These are phyloP conservation scores for Halichoeres trimaculatus DNA, from an alignment of 2,113 vertebrate species.

Conservation along the genomic window DNA sequence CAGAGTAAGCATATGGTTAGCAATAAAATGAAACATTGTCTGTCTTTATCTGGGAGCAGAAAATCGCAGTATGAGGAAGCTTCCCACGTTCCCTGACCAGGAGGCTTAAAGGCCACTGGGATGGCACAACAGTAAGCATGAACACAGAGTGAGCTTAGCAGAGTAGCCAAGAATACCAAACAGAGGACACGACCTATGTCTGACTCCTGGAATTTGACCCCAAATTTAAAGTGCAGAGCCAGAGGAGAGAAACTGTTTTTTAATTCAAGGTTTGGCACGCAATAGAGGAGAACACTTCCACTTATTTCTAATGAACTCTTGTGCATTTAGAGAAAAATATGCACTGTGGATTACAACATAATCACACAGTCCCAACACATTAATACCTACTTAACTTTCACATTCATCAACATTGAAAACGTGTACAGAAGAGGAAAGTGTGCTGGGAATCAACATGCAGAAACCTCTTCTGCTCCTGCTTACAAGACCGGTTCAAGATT, in stretches of 20 bases:
- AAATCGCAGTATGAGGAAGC: conserved; percentile 1
- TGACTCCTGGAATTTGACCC: conserved; percentile 49
- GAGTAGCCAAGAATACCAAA: conserved; percentile 62
- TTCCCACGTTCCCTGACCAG: conserved; percentile 50
- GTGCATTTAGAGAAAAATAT: not conserved
- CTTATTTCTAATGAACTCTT: not conserved
- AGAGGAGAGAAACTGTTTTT: conserved; percentile 13
- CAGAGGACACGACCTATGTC: conserved; percentile 49
- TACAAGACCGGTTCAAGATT: conserved; percentile 1
- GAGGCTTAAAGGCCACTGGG: conserved; percentile 30
- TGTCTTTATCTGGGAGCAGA: conserved; percentile 38
- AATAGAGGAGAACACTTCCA: not conserved
- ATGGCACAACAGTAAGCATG: conserved; percentile 36
- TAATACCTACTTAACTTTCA: not conserved
- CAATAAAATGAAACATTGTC: conserved; percentile 39
- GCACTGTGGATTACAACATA: not conserved
- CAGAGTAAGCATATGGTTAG: conserved; percentile 30
- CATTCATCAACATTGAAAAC: not conserved
- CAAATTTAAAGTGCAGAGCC: conserved; percentile 15
- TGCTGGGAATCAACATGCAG: not conserved
- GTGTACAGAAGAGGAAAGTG: not conserved
- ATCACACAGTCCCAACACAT: not conserved
- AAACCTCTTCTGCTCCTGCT: not conserved
- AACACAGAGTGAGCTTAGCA: conserved; percentile 33
- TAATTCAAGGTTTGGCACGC: conserved; percentile 6